phyloP scores from a whole-genome alignment of 2,888 invertebrate genomes.

The Blomia tropicalis region DNA sequence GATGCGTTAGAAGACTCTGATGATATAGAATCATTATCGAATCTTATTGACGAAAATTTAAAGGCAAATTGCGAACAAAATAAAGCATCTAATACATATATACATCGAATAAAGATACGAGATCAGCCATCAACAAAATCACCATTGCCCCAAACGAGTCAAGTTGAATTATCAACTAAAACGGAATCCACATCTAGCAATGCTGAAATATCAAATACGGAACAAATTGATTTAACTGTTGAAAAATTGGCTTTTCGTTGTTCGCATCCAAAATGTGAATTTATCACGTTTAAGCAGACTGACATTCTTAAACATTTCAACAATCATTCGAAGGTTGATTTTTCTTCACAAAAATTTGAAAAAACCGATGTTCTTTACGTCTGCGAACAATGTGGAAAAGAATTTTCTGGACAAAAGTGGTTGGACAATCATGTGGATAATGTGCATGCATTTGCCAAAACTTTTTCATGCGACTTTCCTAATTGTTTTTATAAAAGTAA shows the following conservation, averaged over 20 bases:
- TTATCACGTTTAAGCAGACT: neutral
- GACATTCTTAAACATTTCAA: neutral
- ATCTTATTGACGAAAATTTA: neutral
- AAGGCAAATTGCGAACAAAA: neutral
- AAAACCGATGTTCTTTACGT: neutral
- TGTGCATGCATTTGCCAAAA: neutral
- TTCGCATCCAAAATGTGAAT: conserved; percentile 4
- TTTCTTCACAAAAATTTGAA: neutral
- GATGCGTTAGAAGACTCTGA: neutral
- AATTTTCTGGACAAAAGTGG: conserved; percentile 14
- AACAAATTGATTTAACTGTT: neutral
- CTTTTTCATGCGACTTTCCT: neutral
- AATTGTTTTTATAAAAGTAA: neutral
- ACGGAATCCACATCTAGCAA: neutral
- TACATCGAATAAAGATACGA: neutral
- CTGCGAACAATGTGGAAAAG: conserved; percentile 9
- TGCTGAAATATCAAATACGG: neutral
- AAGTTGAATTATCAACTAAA: neutral
- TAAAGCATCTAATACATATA: neutral
- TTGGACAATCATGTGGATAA: conserved; percentile 5
- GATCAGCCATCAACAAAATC: neutral
- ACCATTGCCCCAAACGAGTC: no score
- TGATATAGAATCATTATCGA: neutral
- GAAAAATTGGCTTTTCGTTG: neutral
- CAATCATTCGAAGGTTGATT: neutral